Percentiles rank a stretch among this genome's conserved stretches.
Evolutionary conservation across 2,888 invertebrate species (phyloP).

Genomic region (Lydus trimaculatus): DNA sequence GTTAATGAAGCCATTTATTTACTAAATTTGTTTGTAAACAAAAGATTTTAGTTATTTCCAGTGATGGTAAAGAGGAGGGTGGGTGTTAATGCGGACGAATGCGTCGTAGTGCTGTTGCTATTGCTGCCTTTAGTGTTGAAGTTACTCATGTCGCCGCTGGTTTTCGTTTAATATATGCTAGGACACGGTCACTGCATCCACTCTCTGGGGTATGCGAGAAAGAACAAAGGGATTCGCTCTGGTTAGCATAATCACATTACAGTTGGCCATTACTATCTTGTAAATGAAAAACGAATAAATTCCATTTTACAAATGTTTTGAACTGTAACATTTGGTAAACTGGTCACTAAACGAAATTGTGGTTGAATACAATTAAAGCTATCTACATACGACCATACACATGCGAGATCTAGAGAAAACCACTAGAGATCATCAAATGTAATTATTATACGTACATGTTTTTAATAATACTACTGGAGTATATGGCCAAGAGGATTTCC

Average conservation of each 20-base stretch:
- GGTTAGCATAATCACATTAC: constrained; percentile 39
- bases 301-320: constrained; percentile 15
- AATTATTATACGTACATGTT: constrained; percentile 8
- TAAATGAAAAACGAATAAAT: constrained; percentile 18
- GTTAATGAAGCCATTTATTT: background rate
- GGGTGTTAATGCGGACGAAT: background rate
- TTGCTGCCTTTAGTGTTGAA: background rate
- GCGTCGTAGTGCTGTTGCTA: background rate
- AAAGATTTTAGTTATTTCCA: background rate
- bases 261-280: constrained; percentile 20
- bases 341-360: constrained; percentile 28
- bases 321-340: constrained; percentile 3
- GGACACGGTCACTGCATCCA: constrained; percentile 36
- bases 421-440: constrained; percentile 11
- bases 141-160: constrained; percentile 15
- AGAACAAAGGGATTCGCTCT: constrained; percentile 38
- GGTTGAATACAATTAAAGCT: constrained; percentile 27
- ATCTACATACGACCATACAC: constrained; percentile 20
- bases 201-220: constrained; percentile 27
- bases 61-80: background rate
- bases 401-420: background rate
- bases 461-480: background rate
- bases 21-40: background rate
- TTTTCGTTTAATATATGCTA: constrained; percentile 36
- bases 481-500: no score